Evolutionary conservation across 2,113 vertebrate genomes (phyloP).

Genomic region (Heterotilapia buettikoferi): DNA sequence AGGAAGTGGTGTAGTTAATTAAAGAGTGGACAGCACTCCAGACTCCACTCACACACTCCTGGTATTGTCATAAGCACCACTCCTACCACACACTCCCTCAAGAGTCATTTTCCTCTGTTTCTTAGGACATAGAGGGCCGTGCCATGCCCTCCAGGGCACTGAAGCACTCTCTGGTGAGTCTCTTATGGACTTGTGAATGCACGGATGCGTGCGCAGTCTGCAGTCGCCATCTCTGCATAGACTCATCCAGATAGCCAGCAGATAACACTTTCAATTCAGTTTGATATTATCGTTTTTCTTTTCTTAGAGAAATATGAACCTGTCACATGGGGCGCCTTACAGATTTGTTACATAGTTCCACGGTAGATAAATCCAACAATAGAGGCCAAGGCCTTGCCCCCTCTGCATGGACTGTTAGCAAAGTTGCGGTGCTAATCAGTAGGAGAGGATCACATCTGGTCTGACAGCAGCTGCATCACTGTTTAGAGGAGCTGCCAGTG

Average conservation of each 20-base stretch:
- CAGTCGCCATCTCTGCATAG: slow-evolving; percentile 30
- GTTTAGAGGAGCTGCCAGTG: slow-evolving; percentile 67
- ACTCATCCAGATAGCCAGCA: slow-evolving; percentile 46
- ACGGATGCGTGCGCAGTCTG: background rate
- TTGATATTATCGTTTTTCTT: slow-evolving; percentile 60
- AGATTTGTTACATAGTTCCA: slow-evolving; percentile 66
- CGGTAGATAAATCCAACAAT: slow-evolving; percentile 64
- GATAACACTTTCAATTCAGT: slow-evolving; percentile 64
- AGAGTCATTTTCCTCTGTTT: slow-evolving; percentile 62
- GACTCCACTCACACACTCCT: slow-evolving; percentile 50
- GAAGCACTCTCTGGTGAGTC: slow-evolving; percentile 2
- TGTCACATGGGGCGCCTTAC: slow-evolving; percentile 52
- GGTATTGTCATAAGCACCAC: slow-evolving; percentile 62
- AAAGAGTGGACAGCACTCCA: slow-evolving; percentile 65
- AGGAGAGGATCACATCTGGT: slow-evolving; percentile 62
- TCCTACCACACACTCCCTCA: slow-evolving; percentile 49
- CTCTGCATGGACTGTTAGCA: slow-evolving; percentile 46
- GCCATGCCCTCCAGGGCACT: background rate
- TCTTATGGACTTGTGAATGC: background rate
- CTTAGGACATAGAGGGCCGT: slow-evolving; percentile 23
- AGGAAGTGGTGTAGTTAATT: slow-evolving; percentile 53
- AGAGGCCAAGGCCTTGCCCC: slow-evolving; percentile 56
- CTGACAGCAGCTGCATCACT: slow-evolving; percentile 68
- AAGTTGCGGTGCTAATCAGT: slow-evolving; percentile 55
- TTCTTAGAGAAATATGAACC: slow-evolving; percentile 65